A percentile compares a stretch with the other conserved stretches of the same genome.
Conservation (phyloP, 2,888 invertebrate genomes). For the Thymelicus lineola region DNA sequence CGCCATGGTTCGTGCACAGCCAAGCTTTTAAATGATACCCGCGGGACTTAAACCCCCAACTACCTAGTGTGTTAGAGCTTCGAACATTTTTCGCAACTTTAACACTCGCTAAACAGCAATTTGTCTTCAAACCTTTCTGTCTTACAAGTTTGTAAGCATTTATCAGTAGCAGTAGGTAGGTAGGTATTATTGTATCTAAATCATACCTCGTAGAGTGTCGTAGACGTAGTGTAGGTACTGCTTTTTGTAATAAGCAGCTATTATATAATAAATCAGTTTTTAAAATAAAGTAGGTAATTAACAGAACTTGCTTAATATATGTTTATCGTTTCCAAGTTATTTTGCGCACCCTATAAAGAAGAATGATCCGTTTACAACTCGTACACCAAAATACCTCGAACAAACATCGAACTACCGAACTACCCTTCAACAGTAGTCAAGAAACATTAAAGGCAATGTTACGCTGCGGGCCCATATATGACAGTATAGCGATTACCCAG, state of each 20-base stretch:
- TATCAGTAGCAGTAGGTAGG: background rate
- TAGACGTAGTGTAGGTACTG: too few species aligned
- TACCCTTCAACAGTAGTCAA: conserved; percentile 60
- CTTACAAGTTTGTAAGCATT: conserved; percentile 17
- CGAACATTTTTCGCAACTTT: conserved; percentile 20
- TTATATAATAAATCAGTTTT: too few species aligned
- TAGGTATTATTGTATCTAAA: too few species aligned
- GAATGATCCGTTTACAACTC: too few species aligned
- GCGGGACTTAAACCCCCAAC: conserved; percentile 50
- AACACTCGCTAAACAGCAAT: conserved; percentile 20
- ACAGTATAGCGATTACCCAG: conserved; percentile 72
- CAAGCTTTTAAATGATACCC: conserved; percentile 63
- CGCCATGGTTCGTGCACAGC: background rate
- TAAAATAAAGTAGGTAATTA: too few species aligned
- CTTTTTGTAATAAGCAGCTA: too few species aligned
- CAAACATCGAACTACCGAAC: conserved; percentile 48
- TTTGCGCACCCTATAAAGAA: too few species aligned
- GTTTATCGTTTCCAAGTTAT: too few species aligned
- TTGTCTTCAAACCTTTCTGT: background rate
- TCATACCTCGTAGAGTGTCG: too few species aligned
- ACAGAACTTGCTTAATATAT: too few species aligned
- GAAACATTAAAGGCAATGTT: conserved; percentile 74
- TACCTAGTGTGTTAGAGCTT: background rate
- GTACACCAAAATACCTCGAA: too few species aligned
- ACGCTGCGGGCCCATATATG: conserved; percentile 61